Conservation (phyloP, 2,113 vertebrate genomes). For the Serranochromis macrocephalus region DNA sequence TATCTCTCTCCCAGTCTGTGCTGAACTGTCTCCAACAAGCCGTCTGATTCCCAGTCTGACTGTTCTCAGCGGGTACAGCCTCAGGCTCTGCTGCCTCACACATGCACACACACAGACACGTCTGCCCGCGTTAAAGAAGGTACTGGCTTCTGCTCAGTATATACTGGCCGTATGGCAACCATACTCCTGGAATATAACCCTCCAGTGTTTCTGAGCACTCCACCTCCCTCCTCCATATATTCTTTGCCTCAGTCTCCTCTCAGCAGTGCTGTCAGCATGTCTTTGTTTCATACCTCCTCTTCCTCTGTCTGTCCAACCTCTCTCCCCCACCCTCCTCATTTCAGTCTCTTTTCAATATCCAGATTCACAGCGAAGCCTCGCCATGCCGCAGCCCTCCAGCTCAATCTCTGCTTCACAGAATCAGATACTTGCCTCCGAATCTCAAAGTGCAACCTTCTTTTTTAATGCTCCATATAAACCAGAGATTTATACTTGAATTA, state of each 20-base stretch:
- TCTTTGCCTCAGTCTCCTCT: neutral
- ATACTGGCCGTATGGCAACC: slow-evolving; percentile 9
- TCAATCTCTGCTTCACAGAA: slow-evolving; percentile 35
- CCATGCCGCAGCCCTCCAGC: slow-evolving; percentile 8
- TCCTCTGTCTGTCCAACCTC: neutral
- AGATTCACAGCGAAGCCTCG: neutral
- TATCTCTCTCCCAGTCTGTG: neutral
- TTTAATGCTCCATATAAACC: slow-evolving; percentile 25
- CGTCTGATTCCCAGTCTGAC: slow-evolving; percentile 32
- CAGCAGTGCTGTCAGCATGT: slow-evolving; percentile 8
- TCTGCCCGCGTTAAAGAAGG: neutral
- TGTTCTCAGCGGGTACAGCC: slow-evolving; percentile 32
- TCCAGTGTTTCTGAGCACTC: neutral
- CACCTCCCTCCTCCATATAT: neutral
- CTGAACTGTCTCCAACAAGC: slow-evolving; percentile 14
- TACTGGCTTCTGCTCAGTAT: neutral
- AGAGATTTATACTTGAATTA: slow-evolving; percentile 39
- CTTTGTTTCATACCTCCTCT: neutral
- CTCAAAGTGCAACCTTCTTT: neutral
- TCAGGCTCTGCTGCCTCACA: neutral
- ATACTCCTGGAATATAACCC: slow-evolving; percentile 3
- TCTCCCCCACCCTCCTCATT: neutral
- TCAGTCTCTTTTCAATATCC: neutral
- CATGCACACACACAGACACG: neutral
- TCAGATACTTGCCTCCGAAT: slow-evolving; percentile 19